Evolutionary conservation across 2,113 vertebrate species (phyloP), one percentile per base, ranked within the genome.

Genomic region (Pampusana beccarii): DNA sequence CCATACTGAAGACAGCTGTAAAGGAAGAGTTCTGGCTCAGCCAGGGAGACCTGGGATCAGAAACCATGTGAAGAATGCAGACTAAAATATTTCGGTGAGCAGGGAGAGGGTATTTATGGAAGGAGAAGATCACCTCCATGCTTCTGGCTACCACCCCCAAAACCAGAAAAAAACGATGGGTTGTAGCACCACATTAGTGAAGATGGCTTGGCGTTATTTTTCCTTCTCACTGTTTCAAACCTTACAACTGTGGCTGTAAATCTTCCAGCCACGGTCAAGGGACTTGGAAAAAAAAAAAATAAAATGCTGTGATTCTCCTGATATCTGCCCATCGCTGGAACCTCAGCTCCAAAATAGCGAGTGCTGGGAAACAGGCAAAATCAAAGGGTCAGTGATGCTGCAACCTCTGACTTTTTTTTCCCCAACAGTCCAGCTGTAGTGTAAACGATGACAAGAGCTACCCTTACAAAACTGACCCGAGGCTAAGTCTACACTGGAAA

Each of bases 401-500:
- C 87, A 91, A 77, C 90, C 74, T 54, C 64, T 56, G 54, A 80
- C 87, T 72, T 58, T 61, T 69, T 69, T 78, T 69, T 33, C 31
- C 85, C 67, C 88, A 85, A 11, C 29, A 73, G 74, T 64, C 81
- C 88, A 83, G 79, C 71, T 82, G 94, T 82, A 93, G 60, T 67
- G 48, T 94, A 93, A 96, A 88, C 1, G 13, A 95, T 91, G 92
- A 92, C 79, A 96, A 96, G 80, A 95, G 69, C 80, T 91, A 86
- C 61, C 60, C 75, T 96, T 86, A 85, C 74, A 93, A 95, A 95
- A 80, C 67, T 78, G 88, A 93, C 95, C 95, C 5, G 51, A 88
- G 93, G 95, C 93, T 80, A 93, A 86, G 79, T 40, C 90, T 92
- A 69, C 90, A 40, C 79, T 83, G 82, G 72, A 96, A 93, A 86